Conservation (phyloP, 1,140 invertebrate species). For the Philaenus spumarius region DNA sequence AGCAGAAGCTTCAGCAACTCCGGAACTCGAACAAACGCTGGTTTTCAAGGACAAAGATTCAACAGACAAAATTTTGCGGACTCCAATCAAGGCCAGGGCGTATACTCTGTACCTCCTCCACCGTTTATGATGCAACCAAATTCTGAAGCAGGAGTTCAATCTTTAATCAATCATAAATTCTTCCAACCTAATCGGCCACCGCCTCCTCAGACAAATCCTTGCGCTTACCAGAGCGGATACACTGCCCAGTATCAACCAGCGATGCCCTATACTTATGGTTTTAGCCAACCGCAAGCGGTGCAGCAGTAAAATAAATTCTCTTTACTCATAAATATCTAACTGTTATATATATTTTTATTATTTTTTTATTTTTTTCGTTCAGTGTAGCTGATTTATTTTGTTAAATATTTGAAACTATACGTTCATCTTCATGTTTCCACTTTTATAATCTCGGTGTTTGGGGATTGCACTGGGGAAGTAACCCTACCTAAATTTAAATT, state of each 20-base stretch:
- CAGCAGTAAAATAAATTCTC: slow-evolving; percentile 30
- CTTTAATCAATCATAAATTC: slow-evolving; percentile 53
- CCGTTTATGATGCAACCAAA: slow-evolving; percentile 45
- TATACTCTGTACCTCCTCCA: slow-evolving; percentile 47
- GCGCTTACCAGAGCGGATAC: slow-evolving; percentile 47
- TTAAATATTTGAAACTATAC: not conserved
- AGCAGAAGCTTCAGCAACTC: slow-evolving; percentile 19
- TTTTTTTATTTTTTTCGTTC: slow-evolving; percentile 6
- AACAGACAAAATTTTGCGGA: slow-evolving; percentile 31
- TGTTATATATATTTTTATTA: slow-evolving; percentile 4
- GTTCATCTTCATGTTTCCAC: slow-evolving; percentile 9
- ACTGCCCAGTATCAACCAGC: slow-evolving; percentile 16
- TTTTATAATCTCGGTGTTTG: slow-evolving; percentile 22
- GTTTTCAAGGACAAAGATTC: slow-evolving; percentile 37
- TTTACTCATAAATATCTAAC: not conserved
- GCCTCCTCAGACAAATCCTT: slow-evolving; percentile 44
- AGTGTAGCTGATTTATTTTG: slow-evolving; percentile 9
- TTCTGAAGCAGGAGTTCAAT: slow-evolving; percentile 45
- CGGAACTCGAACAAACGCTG: slow-evolving; percentile 31
- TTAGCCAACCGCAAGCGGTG: slow-evolving; percentile 31
- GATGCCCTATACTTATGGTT: slow-evolving; percentile 27
- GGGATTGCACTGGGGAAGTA: slow-evolving; percentile 8
- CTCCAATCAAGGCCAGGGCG: slow-evolving; percentile 36
- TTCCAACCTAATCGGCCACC: slow-evolving; percentile 49
- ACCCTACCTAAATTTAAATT: not conserved